Evolutionary conservation across 2,113 vertebrate genomes (phyloP), one percentile per base, ranked within the genome.

Genomic region (Mormyrus lacerda): DNA sequence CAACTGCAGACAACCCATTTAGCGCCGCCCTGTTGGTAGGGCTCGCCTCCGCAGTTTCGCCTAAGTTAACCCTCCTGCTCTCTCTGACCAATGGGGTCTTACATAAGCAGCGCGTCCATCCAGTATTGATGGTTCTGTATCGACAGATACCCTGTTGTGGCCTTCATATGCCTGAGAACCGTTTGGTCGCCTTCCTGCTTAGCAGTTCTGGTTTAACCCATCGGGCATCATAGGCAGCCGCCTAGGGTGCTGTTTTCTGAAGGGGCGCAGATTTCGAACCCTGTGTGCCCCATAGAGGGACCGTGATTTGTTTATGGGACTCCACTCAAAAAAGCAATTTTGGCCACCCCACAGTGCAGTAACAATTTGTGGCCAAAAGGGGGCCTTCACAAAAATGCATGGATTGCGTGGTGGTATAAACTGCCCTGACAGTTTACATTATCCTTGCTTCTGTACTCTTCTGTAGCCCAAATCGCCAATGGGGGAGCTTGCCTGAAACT

Each of bases 101-200:
- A 53, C 19, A 19, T 83, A 21, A 58, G 24, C 15, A 50, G 35
- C 24, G 4, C 39, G 51, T 58, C 51, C 53, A 55, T 89, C 88
- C 13, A n/a, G n/a, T 53, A 89, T 53, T 84, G 50, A 89, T 79
- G 82, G 39, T 2, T 19, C 48, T 58, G 1, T 53, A 89, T 79
- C 27, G 88, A 84, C 76, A 58, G 76, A 27, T 35, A 10, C 35
- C 6, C 19, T 50, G 35, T 58, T 50, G 31, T 58, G 21, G 48
- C 35, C 35, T 84, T 89, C 55, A 79, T 84, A 84, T 84, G n/a
- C 76, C 82, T 58, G 76, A 82, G 76, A 84, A 19, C 48, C 58
- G 51, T 58, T 24, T 21, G 82, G 55, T 84, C 82, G 4, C 76
- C 51, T 84, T 58, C 39, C 31, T 10, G 73, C 61, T 10, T 31